These are phyloP conservation scores for Brienomyrus longianalis DNA, from an alignment of 2,113 vertebrate genomes.

Conservation along the genomic window DNA sequence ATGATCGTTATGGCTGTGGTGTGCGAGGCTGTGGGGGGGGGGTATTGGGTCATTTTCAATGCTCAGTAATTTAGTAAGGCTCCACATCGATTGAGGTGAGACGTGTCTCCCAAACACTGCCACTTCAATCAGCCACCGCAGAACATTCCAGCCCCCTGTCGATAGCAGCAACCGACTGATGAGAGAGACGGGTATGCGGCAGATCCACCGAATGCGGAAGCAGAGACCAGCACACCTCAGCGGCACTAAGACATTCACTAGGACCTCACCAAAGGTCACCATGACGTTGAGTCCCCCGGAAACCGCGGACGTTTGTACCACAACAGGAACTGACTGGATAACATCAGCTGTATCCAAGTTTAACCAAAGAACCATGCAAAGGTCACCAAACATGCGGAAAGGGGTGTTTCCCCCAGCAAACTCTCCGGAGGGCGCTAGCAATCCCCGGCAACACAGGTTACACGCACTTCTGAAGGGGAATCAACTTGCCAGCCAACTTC, in stretches of 20 bases:
- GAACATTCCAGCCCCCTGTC: slow-evolving; percentile 56
- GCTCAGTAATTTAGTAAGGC: slow-evolving; percentile 71
- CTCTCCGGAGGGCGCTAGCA: background rate
- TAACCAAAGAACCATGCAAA: background rate
- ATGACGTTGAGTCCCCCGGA: background rate
- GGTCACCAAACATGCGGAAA: background rate
- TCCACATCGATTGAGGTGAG: slow-evolving; percentile 65
- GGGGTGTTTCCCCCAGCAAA: background rate
- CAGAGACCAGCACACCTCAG: slow-evolving; percentile 78
- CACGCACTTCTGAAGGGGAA: background rate
- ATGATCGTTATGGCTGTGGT: background rate
- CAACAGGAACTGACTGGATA: background rate
- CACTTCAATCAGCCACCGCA: slow-evolving; percentile 68
- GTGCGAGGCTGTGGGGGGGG: slow-evolving; percentile 38
- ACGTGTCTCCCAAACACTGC: slow-evolving; percentile 72
- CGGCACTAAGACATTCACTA: slow-evolving; percentile 74
- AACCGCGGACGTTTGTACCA: background rate
- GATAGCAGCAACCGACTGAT: slow-evolving; percentile 77
- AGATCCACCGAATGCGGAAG: slow-evolving; percentile 71
- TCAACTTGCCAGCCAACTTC: background rate
- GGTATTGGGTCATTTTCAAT: slow-evolving; percentile 72
- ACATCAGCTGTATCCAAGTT: background rate
- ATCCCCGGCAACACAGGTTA: background rate
- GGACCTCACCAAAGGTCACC: slow-evolving; percentile 73
- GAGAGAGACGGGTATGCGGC: slow-evolving; percentile 82